Base-by-base conservation (phyloP, 2,888 invertebrate species). In the Noctua janthe region DNA sequence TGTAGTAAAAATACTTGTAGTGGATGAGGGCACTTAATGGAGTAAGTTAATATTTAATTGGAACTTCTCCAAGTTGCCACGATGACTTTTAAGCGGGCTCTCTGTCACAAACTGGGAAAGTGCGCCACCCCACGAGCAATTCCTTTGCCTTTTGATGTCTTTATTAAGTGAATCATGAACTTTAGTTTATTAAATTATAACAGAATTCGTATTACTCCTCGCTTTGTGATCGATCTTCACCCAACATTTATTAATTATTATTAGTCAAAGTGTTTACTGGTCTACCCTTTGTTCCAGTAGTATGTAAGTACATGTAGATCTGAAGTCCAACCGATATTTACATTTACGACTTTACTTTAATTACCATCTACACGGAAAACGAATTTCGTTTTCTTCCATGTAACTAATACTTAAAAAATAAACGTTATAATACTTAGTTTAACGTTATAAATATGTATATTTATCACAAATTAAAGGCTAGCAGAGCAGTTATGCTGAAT, bases 21-120 rank as follows among this genome's bases (percentile, higher is more conserved):
- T 82, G 81, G 74, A 81, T 84, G 76, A 81, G 81, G 80, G 83
- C 74, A 87, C 70, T 86, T 84, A 87, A 90, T 89, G 79, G 82
- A 84, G 74, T 85, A 86, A 90, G 88, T 90, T 90, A 88, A 90
- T 91, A 89, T 90, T 91, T 90, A 91, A 91, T 91, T 91, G 90
- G 90, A 89, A 82, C 82, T 85, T 84, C 82, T 89, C 85, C 87
- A 91, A 92, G 87, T 88, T 87, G 80, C 85, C 85, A 82, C 86
- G 86, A 87, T 88, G 87, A 91, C 91, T 90, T 89, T 89, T 88
- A 88, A 91, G 86, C 87, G 89, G 84, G 84, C 76, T 88, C 86
- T 87, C 84, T 84, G 87, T 89, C 87, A 87, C 84, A 82, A 90
- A 88, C 87, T 86, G 84, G 71, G 85, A 86, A 85, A 89, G 86